Conservation (phyloP, 2,113 vertebrate genomes). For the Stomatorhinus ivindoensis region DNA sequence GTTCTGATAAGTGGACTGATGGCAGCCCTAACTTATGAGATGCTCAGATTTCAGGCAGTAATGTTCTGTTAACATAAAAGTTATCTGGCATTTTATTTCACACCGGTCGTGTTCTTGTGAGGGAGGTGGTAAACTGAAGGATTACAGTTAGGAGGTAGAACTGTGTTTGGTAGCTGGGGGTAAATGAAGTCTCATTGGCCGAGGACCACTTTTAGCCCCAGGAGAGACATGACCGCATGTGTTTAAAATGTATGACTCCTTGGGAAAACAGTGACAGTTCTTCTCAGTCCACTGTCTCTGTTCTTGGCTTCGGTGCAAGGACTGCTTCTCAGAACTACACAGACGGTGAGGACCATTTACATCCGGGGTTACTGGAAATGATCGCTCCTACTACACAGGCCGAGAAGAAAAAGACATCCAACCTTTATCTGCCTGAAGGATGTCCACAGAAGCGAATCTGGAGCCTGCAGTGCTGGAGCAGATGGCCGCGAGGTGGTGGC, state of each 20-base stretch:
- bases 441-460: neutral
- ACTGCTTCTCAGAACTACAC: neutral
- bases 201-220: neutral
- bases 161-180: neutral
- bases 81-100: neutral
- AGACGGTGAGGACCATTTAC: neutral
- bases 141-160: neutral
- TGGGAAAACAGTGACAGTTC: neutral
- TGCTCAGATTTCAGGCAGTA: neutral
- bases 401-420: neutral
- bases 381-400: neutral
- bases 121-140: constrained; percentile 22
- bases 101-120: neutral
- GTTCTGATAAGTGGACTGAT: neutral
- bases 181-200: constrained; percentile 22
- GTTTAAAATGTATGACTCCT: neutral
- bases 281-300: neutral
- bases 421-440: neutral
- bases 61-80: neutral
- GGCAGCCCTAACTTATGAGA: neutral
- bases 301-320: neutral
- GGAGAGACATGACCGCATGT: constrained; percentile 1
- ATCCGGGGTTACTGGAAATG: neutral
- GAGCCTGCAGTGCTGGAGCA: neutral
- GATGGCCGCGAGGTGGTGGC: neutral